phyloP scores from a whole-genome alignment of 2,113 vertebrate species.

The Anoura caudifer region DNA sequence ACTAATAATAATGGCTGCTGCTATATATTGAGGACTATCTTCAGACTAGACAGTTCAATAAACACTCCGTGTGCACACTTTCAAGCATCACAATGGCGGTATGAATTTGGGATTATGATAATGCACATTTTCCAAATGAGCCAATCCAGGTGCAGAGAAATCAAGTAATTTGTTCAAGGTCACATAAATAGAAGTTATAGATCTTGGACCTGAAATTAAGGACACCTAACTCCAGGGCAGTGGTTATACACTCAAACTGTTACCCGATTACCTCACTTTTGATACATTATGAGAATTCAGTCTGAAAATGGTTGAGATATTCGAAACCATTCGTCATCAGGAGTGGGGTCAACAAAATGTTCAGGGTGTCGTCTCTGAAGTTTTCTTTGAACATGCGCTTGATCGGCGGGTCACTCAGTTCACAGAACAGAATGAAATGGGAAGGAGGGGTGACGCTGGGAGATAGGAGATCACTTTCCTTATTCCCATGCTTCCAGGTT shows the following conservation, averaged over 20 bases:
- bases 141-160: neutral
- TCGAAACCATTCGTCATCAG: neutral
- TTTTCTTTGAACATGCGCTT: slow-evolving; percentile 28
- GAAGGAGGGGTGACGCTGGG: neutral
- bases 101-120: neutral
- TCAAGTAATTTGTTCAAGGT: neutral
- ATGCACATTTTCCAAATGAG: neutral
- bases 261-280: neutral
- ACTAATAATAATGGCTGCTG: neutral
- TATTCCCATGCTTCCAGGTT: neutral
- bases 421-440: neutral
- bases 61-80: neutral
- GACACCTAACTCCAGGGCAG: neutral
- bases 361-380: neutral
- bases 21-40: neutral
- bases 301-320: neutral
- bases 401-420: neutral
- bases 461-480: neutral
- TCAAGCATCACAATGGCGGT: neutral
- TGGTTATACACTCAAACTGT: neutral
- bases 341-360: neutral
- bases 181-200: neutral
- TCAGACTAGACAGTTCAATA: neutral
- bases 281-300: neutral
- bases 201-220: neutral